Percentiles rank a stretch among this genome's conserved stretches.
Evolutionary conservation across 1,140 invertebrate genomes (phyloP).

Genomic region (Bombus huntii): DNA sequence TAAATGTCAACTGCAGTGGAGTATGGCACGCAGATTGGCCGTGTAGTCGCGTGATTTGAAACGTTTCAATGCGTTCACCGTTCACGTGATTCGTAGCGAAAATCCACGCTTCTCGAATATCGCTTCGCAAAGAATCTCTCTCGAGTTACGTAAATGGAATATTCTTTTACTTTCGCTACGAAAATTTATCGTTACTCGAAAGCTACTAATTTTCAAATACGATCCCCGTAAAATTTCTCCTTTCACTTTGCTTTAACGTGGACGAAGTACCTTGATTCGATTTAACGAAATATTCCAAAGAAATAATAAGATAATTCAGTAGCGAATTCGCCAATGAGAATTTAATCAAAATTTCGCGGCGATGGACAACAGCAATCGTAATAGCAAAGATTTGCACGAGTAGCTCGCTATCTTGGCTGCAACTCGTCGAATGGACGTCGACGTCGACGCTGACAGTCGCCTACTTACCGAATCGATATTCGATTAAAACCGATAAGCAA

Average conservation of each 20-base stretch:
- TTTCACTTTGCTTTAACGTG: background rate
- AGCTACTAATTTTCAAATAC: background rate
- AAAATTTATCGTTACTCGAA: background rate
- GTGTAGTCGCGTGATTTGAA: background rate
- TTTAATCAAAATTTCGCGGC: background rate
- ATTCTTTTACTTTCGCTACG: background rate
- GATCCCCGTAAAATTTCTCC: background rate
- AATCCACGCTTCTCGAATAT: too few relatives aligned
- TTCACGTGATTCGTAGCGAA: background rate
- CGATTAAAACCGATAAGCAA: conserved; percentile 40
- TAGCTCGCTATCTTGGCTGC: background rate
- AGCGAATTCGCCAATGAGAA: background rate
- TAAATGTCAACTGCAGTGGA: background rate
- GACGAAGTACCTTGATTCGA: too few relatives aligned
- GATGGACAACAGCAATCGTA: background rate
- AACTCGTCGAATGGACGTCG: background rate
- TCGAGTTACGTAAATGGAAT: background rate
- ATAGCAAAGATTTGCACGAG: background rate
- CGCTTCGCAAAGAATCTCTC: too few relatives aligned
- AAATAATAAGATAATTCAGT: background rate
- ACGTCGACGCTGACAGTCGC: background rate
- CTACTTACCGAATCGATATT: conserved; percentile 41
- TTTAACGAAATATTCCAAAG: background rate
- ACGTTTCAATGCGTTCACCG: background rate
- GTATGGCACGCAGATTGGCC: background rate